Conservation (phyloP, 1,140 invertebrate genomes). For the Lasaia peninsularis region DNA sequence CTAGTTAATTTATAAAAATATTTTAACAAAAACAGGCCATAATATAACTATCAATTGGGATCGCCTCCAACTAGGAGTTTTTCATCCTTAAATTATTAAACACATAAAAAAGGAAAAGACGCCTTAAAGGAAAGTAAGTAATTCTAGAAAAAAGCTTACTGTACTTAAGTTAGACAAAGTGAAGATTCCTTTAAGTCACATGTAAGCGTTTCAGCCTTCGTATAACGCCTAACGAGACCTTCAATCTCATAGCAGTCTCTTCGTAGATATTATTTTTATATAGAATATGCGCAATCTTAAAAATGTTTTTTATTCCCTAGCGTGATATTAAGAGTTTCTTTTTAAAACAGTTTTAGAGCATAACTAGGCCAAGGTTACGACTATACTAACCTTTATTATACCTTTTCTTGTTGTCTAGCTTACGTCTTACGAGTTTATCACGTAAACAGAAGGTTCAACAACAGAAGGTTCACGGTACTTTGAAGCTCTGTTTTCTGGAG, state of each 20-base stretch:
- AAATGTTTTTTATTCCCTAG: too few species aligned
- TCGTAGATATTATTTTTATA: not conserved
- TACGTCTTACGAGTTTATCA: too few species aligned
- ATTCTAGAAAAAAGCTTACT: not conserved
- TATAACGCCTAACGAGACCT: constrained; percentile 16
- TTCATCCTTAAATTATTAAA: not conserved
- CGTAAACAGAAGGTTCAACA: too few species aligned
- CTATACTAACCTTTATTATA: too few species aligned
- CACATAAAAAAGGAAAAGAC: not conserved
- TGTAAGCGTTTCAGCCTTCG: constrained; percentile 2
- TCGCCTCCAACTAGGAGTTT: not conserved
- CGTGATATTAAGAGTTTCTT: too few species aligned
- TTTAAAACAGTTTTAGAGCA: too few species aligned
- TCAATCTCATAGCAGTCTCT: constrained; percentile 6
- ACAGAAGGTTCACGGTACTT: too few species aligned
- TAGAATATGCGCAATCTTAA: not conserved
- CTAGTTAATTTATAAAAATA: too few species aligned
- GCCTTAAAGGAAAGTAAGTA: not conserved
- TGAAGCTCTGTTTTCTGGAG: too few species aligned
- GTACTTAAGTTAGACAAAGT: constrained; percentile 10
- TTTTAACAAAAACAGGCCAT: too few species aligned
- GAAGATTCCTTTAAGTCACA: constrained; percentile 15
- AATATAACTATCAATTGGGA: not conserved
- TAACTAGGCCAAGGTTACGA: too few species aligned
- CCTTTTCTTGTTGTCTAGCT: too few species aligned